Evolutionary conservation across 2,113 vertebrate genomes (phyloP).

Genomic region (Tetraodon nigroviridis): DNA sequence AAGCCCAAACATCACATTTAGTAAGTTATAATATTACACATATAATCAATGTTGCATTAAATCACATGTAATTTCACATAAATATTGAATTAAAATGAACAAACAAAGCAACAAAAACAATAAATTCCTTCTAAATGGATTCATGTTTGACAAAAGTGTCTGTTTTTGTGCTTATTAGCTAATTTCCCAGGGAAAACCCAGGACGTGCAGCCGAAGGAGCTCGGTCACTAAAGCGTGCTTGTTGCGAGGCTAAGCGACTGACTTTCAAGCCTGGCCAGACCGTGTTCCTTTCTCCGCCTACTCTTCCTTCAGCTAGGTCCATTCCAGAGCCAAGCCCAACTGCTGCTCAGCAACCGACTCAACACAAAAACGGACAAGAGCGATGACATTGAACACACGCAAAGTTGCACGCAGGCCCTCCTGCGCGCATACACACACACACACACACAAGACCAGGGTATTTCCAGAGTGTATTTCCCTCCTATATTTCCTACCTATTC

Average conservation of each 20-base stretch:
- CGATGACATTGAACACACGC: conserved; percentile 2
- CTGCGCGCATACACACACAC: no score
- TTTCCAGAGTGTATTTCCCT: no score
- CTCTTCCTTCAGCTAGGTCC: conserved; percentile 31
- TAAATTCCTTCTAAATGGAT: no score
- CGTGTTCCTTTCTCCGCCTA: conserved; percentile 1
- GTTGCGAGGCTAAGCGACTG: not conserved
- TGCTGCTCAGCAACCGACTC: conserved; percentile 66
- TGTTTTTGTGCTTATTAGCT: not conserved
- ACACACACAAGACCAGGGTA: no score
- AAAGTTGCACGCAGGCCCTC: no score
- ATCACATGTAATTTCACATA: no score
- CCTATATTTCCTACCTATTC: no score
- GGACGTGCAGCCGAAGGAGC: not conserved
- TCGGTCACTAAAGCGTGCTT: conserved; percentile 12
- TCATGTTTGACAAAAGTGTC: no score
- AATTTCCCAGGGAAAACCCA: conserved; percentile 1
- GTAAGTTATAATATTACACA: no score
- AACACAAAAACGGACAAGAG: conserved; percentile 58
- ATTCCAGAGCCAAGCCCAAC: conserved; percentile 58
- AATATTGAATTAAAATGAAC: no score
- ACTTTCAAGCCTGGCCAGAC: not conserved
- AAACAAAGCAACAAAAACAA: no score
- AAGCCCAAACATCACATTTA: not conserved
- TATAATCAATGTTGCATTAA: no score